These are phyloP conservation scores for Trichosurus vulpecula DNA, from an alignment of 2,797 vertebrate species.

Conservation along the genomic window DNA sequence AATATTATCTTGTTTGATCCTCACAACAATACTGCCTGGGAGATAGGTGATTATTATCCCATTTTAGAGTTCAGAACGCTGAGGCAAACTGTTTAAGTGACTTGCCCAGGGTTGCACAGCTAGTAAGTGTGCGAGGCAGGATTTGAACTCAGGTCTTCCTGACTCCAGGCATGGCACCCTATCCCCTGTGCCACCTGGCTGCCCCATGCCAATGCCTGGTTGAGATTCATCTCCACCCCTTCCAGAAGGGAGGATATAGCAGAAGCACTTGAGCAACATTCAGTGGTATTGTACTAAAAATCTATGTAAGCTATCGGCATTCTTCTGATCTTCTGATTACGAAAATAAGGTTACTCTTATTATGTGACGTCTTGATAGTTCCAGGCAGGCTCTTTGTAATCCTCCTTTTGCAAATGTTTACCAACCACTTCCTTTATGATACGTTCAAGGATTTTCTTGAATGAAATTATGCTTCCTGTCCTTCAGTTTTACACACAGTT, in stretches of 20 bases:
- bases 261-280: neutral
- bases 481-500: neutral
- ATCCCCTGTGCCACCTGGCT: neutral
- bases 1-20: neutral
- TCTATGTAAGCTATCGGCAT: neutral
- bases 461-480: neutral
- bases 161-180: neutral
- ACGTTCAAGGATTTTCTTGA: neutral
- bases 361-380: neutral
- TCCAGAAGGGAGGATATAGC: neutral
- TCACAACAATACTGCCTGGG: accelerated
- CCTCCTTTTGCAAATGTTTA: neutral
- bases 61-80: neutral
- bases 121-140: neutral
- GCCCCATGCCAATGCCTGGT: neutral
- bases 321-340: neutral
- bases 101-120: neutral
- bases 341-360: neutral
- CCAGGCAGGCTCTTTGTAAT: neutral
- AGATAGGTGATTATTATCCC: neutral
- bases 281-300: neutral
- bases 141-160: neutral
- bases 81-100: neutral
- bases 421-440: neutral
- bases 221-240: neutral